These are phyloP conservation scores for Dastarcus helophoroides DNA, from an alignment of 2,888 invertebrate species.

Conservation along the genomic window DNA sequence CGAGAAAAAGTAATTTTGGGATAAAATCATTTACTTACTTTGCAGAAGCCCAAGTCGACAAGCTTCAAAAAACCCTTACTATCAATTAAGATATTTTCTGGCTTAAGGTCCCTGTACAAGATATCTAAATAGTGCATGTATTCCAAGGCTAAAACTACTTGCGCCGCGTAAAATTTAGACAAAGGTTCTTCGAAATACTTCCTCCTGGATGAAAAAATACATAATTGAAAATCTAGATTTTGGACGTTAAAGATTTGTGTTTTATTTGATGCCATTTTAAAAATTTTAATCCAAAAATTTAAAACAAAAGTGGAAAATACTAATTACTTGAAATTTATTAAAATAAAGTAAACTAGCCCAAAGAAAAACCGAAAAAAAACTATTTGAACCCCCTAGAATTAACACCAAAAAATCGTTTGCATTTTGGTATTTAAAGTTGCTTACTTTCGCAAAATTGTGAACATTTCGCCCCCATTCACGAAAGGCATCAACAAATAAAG, in stretches of 20 bases:
- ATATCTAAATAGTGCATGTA: constrained; percentile 81
- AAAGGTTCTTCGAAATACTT: constrained; percentile 59
- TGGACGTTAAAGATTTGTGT: no score
- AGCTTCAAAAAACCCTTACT: constrained; percentile 70
- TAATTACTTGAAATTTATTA: no score
- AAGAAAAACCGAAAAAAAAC: no score
- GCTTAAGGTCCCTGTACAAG: constrained; percentile 84
- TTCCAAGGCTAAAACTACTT: constrained; percentile 81
- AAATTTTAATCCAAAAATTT: no score
- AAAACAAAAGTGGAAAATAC: no score
- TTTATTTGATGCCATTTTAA: no score
- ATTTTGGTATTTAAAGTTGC: constrained; percentile 4
- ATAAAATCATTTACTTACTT: constrained; percentile 34
- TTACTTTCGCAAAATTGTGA: constrained; percentile 54
- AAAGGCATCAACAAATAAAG: constrained; percentile 78
- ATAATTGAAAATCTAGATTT: no score
- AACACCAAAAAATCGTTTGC: constrained; percentile 1
- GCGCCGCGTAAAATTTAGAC: constrained; percentile 80
- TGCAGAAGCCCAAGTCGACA: constrained; percentile 92
- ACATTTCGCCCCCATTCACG: constrained; percentile 78
- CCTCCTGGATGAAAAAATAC: constrained; percentile 20
- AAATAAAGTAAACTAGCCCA: no score
- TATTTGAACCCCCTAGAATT: no score
- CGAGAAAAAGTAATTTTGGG: background rate
- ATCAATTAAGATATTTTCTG: constrained; percentile 82